These are phyloP conservation scores for Grallaria varia DNA, from an alignment of 2,113 vertebrate species.

Conservation along the genomic window DNA sequence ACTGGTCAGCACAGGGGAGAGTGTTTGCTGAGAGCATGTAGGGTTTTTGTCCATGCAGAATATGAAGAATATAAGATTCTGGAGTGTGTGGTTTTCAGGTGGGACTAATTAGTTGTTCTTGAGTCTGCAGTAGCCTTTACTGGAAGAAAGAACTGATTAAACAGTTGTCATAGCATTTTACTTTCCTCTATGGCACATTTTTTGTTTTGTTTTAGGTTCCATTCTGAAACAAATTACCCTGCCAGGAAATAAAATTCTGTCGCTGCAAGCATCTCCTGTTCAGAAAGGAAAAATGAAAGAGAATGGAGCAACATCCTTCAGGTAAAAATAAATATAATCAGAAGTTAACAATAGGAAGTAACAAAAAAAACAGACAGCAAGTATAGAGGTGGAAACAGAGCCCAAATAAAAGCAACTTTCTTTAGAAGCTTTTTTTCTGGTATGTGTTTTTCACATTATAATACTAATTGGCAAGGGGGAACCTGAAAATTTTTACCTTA, in stretches of 20 bases:
- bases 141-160: background rate
- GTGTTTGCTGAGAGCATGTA: background rate
- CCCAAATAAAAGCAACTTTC: slow-evolving; percentile 8
- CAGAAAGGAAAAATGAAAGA: slow-evolving; percentile 81
- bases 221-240: slow-evolving; percentile 79
- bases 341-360: slow-evolving; percentile 22
- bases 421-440: background rate
- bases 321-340: slow-evolving; percentile 74
- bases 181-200: slow-evolving; percentile 36
- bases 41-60: background rate
- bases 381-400: background rate
- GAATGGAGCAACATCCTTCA: slow-evolving; percentile 76
- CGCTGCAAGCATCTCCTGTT: slow-evolving; percentile 77
- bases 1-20: background rate
- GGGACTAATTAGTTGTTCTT: background rate
- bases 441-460: background rate
- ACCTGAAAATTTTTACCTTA: background rate
- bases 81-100: background rate
- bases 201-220: slow-evolving; percentile 73
- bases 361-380: background rate
- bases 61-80: background rate
- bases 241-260: slow-evolving; percentile 83
- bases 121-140: background rate
- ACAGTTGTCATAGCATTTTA: background rate
- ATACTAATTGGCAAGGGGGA: background rate